Evolutionary conservation across 1,140 invertebrate genomes (phyloP).

Genomic region (Euglossa dilemma): DNA sequence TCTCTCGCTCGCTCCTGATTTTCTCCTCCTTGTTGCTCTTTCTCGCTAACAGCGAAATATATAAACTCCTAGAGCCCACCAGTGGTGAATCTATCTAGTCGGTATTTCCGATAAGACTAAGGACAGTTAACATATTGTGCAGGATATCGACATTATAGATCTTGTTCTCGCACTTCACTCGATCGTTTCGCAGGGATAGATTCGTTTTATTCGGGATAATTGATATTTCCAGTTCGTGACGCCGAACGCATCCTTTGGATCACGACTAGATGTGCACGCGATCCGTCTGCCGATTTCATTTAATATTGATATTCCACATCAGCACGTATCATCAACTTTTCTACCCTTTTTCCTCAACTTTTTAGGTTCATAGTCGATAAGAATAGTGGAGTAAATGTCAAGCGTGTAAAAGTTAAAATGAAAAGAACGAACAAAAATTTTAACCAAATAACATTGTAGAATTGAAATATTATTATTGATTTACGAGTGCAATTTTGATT

Average conservation of each 20-base stretch:
- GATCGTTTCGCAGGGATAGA: neutral
- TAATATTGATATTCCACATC: no score
- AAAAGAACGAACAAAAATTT: no score
- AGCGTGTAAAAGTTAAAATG: no score
- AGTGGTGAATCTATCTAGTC: constrained; percentile 62
- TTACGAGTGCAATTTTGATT: no score
- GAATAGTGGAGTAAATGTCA: no score
- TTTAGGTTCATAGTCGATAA: no score
- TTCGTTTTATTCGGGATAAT: neutral
- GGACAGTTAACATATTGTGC: constrained; percentile 33
- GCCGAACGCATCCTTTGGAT: neutral
- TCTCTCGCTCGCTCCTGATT: neutral
- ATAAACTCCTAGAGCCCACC: constrained; percentile 60
- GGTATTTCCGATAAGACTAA: constrained; percentile 48
- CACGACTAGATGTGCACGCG: neutral
- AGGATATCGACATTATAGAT: neutral
- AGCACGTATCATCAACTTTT: no score
- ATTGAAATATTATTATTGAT: no score
- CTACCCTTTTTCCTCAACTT: no score
- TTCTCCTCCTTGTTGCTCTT: neutral
- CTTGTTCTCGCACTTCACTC: neutral
- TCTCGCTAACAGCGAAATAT: constrained; percentile 51
- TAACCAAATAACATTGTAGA: no score
- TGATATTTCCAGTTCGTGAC: neutral
- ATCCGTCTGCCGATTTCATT: no score